Evolutionary conservation across 1,140 invertebrate species (phyloP).

Genomic region (honey bee (Apis mellifera)): DNA sequence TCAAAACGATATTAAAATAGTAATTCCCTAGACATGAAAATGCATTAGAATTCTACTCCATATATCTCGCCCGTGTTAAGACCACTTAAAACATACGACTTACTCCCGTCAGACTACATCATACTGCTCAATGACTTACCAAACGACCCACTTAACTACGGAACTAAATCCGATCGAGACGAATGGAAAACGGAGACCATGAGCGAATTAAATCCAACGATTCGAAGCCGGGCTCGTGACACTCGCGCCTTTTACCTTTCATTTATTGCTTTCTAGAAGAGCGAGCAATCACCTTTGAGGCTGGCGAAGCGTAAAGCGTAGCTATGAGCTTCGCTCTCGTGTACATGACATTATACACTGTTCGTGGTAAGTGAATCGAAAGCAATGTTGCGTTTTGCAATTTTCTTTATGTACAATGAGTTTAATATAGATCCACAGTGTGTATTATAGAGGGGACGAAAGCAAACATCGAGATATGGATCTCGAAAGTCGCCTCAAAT

Average conservation of each 20-base stretch:
- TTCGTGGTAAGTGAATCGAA: slow-evolving; percentile 11
- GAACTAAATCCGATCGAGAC: background rate
- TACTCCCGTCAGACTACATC: too few species aligned
- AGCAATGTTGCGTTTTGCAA: slow-evolving; percentile 10
- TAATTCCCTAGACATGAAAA: too few species aligned
- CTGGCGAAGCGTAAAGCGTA: background rate
- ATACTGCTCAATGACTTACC: too few species aligned
- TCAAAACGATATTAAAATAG: too few species aligned
- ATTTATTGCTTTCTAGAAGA: slow-evolving; percentile 20
- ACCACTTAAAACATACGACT: too few species aligned
- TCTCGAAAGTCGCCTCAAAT: background rate
- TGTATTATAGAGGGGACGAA: too few species aligned
- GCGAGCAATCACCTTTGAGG: background rate
- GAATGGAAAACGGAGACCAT: background rate
- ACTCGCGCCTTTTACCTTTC: background rate
- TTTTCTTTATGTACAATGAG: background rate
- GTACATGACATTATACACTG: background rate
- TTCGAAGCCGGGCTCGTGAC: background rate
- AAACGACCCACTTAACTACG: background rate
- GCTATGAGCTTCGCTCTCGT: background rate
- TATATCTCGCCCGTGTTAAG: too few species aligned
- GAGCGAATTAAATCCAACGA: background rate
- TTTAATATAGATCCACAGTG: slow-evolving; percentile 11
- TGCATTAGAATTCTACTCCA: too few species aligned
- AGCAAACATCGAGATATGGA: background rate